Conservation (phyloP, 1,140 invertebrate species). For the Cotesia glomerata region DNA sequence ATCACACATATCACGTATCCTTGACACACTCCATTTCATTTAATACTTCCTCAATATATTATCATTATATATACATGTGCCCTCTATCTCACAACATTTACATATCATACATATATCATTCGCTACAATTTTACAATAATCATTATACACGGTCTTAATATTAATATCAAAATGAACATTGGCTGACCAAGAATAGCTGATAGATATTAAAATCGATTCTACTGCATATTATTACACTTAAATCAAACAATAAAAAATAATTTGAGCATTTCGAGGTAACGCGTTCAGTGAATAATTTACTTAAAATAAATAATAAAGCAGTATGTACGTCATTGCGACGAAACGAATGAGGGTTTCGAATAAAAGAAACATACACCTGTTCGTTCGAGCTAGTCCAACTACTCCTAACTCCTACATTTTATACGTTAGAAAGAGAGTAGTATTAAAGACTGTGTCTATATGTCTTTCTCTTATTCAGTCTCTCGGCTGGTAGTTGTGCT, state of each 20-base stretch:
- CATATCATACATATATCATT: too few relatives aligned
- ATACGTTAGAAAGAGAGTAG: not conserved
- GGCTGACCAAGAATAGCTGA: not conserved
- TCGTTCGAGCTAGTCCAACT: not conserved
- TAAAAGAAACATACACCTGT: not conserved
- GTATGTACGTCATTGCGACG: not conserved
- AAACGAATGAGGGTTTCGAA: not conserved
- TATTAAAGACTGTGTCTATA: not conserved
- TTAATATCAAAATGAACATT: not conserved
- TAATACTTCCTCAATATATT: too few relatives aligned
- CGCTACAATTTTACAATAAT: too few relatives aligned
- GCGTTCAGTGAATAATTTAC: slow-evolving; percentile 15
- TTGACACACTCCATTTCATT: too few relatives aligned
- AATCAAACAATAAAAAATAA: not conserved
- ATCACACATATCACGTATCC: too few relatives aligned
- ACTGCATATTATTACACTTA: not conserved
- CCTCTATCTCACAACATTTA: too few relatives aligned
- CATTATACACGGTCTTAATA: too few relatives aligned
- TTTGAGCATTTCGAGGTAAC: not conserved
- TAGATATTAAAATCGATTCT: not conserved
- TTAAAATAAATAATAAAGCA: slow-evolving; percentile 8
- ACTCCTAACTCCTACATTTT: not conserved
- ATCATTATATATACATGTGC: too few relatives aligned
- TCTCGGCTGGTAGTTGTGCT: not conserved
- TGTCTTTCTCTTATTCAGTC: not conserved